Evolutionary conservation across 2,113 vertebrate species (phyloP).

Genomic region (Muntiacus reevesi): DNA sequence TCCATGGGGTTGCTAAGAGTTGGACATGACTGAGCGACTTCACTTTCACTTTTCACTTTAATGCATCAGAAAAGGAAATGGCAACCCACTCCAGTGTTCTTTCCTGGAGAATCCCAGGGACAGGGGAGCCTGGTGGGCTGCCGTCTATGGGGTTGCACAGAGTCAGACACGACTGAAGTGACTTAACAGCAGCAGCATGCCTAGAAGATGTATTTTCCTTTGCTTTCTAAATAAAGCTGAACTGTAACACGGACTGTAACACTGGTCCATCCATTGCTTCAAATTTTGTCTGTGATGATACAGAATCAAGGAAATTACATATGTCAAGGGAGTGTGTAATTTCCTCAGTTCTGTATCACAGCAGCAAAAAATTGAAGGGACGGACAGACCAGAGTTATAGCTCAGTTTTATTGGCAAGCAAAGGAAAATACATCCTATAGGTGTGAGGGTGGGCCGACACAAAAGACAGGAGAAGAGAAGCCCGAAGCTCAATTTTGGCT

Average conservation of each 20-base stretch:
- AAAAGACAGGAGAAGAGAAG: neutral
- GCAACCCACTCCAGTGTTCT: neutral
- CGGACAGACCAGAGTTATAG: fast-evolving
- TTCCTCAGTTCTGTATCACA: neutral
- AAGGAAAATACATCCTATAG: neutral
- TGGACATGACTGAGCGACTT: neutral
- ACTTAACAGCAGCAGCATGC: neutral
- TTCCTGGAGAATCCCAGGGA: neutral
- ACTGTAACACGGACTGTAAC: neutral
- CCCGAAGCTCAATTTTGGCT: neutral
- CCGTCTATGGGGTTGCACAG: neutral
- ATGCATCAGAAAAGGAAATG: neutral
- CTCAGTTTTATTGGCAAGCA: neutral
- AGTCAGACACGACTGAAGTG: neutral
- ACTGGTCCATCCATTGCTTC: neutral
- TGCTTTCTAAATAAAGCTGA: neutral
- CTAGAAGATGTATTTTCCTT: neutral
- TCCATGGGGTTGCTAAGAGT: fast-evolving
- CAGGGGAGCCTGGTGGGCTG: neutral
- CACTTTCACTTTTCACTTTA: neutral
- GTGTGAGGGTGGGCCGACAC: fast-evolving
- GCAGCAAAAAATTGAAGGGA: neutral
- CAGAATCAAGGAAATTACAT: neutral
- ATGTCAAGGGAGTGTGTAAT: neutral
- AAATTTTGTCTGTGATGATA: neutral